Percentiles rank a stretch among this genome's conserved stretches.
Conservation (phyloP, 1,140 invertebrate species). For the Bicyclus anynana region DNA sequence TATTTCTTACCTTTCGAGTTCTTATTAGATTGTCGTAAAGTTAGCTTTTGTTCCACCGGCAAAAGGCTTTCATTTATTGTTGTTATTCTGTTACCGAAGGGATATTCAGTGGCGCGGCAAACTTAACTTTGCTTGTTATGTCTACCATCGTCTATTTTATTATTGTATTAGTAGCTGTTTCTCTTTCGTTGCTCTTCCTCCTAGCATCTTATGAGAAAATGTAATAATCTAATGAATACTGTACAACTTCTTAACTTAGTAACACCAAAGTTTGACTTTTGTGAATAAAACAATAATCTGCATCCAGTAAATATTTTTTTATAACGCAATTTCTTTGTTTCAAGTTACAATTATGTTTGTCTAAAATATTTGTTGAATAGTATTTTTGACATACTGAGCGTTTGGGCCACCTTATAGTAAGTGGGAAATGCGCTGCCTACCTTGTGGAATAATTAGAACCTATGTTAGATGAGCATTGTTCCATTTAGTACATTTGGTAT, state of each 20-base stretch:
- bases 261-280: background rate
- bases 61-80: conserved; percentile 48
- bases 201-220: background rate
- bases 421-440: too few species aligned
- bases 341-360: too few species aligned
- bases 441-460: too few species aligned
- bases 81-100: conserved; percentile 60
- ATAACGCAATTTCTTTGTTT: too few species aligned
- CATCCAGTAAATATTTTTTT: too few species aligned
- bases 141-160: conserved; percentile 39
- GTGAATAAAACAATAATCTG: too few species aligned
- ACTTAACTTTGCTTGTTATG: conserved; percentile 60
- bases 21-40: conserved; percentile 63
- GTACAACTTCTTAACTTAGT: background rate
- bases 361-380: too few species aligned
- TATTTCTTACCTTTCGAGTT: conserved; percentile 62
- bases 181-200: background rate
- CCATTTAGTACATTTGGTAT: too few species aligned
- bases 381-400: too few species aligned
- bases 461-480: too few species aligned
- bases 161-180: conserved; percentile 40
- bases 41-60: conserved; percentile 43
- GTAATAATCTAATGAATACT: background rate
- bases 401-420: too few species aligned
- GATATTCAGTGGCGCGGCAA: conserved; percentile 48